Base-by-base conservation (phyloP, 2,888 invertebrate genomes). In the Hirtodrosophila alboralis region DNA sequence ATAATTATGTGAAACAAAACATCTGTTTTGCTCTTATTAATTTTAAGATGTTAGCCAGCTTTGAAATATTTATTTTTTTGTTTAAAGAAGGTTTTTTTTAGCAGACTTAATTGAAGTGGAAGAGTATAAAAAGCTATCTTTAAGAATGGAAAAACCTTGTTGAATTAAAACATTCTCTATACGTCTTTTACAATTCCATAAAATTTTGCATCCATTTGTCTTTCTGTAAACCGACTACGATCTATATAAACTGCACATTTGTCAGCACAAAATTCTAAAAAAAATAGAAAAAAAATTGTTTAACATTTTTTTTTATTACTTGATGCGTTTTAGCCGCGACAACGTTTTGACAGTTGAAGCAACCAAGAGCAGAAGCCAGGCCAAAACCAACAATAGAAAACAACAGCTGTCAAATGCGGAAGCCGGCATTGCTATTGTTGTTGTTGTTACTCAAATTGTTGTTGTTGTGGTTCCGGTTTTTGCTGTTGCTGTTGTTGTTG, bases 321-420 rank as follows among this genome's bases (percentile, higher is more conserved):
- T 33, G 38, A 58, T 73, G 62, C 52, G 14, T 71, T 71, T 58
- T 13, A 36, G 53, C 40, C 43, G 49, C 51, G 37, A 64, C 60
- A 65, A 69, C 54, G 51, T 62, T 76, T 67, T 64, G 71, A 43
- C 71, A 61, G 43, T 70, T 54, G 57, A 76, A 63, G 43, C 59
- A 61, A 26, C 59, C 58, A 37, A 59, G 31, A 34, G 34, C 31
- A 18, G 18, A 34, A 58, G 41, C 36, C 23, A n/a, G 31, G 38
- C 54, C 40, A 51, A 53, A 38, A 38, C 40, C 16, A 57, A 38
- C 37, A 54, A 21, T 41, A 38, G 13, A 27, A 44, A 53, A 13
- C 53, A 48, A 53, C 51, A 56, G 48, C 60, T 75, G 76, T 61
- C 76, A 76, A 76, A 67, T 76, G 56, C 31, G 49, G 45, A 28